Conservation (phyloP, 2,888 invertebrate genomes). For the Callinectes sapidus region DNA sequence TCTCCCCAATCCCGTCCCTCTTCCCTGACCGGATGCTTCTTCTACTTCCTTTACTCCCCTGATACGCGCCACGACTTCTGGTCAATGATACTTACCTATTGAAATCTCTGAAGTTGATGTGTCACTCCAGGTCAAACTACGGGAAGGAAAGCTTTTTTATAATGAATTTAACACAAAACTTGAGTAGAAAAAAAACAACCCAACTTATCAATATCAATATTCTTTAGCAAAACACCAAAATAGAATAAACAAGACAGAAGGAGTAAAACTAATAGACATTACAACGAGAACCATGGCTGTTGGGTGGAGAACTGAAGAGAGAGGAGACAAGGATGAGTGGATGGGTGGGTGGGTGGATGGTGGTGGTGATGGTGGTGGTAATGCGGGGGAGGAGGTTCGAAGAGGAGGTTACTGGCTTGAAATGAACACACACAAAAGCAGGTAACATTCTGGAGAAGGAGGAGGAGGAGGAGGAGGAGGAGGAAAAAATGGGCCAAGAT, state of each 20-base stretch:
- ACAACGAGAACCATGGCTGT: neutral
- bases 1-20: too few species aligned
- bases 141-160: too few species aligned
- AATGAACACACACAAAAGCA: constrained; percentile 21
- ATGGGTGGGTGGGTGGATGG: neutral
- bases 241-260: neutral
- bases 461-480: neutral
- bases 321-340: neutral
- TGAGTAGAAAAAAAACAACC: neutral
- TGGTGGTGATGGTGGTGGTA: neutral
- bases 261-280: neutral
- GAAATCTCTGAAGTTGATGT: too few species aligned
- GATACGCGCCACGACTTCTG: too few species aligned
- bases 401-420: constrained; percentile 2
- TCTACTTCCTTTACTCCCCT: too few species aligned
- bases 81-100: too few species aligned
- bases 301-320: neutral
- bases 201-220: too few species aligned
- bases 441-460: constrained; percentile 10
- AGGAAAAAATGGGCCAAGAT: constrained; percentile 5
- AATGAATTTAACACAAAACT: too few species aligned
- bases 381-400: constrained; percentile 2
- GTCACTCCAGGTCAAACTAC: too few species aligned
- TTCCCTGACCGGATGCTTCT: too few species aligned
- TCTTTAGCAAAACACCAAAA: constrained; percentile 15